phyloP scores from a whole-genome alignment of 2,113 vertebrate genomes.

The Theristicus caerulescens region DNA sequence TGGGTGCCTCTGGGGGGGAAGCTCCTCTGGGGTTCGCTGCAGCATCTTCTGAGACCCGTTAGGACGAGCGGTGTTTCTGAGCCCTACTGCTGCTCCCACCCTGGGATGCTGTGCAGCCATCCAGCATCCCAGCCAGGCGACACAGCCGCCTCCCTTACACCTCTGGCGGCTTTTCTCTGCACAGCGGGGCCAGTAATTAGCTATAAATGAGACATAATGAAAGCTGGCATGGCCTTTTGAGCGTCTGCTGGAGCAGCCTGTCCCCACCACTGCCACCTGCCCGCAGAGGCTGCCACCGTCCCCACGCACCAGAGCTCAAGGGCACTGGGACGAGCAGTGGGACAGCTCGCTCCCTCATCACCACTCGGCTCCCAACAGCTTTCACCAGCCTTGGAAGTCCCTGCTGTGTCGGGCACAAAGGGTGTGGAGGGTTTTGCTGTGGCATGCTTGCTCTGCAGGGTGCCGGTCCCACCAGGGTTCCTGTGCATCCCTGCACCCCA shows the following conservation, averaged over 20 bases:
- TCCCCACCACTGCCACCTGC: background rate
- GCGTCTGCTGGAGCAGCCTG: background rate
- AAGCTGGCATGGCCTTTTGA: background rate
- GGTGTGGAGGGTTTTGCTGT: background rate
- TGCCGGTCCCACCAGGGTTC: background rate
- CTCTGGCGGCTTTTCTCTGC: background rate
- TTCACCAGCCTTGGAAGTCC: background rate
- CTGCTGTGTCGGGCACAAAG: accelerated
- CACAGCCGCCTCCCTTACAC: background rate
- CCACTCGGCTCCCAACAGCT: accelerated
- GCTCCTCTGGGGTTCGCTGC: background rate
- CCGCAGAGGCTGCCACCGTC: background rate
- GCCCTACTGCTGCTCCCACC: accelerated
- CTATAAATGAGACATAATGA: background rate
- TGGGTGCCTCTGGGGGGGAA: too few relatives aligned
- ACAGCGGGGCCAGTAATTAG: background rate
- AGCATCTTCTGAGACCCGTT: too few relatives aligned
- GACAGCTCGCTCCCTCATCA: background rate
- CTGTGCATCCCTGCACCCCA: background rate
- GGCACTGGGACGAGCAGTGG: accelerated
- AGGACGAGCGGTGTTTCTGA: background rate
- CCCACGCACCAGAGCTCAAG: accelerated
- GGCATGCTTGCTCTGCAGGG: background rate
- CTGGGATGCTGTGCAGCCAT: background rate
- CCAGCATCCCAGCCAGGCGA: background rate